Percentiles rank a stretch among this genome's conserved stretches.
These are phyloP conservation scores for Protosalanx chinensis DNA, from an alignment of 2,797 vertebrate species.

Conservation along the genomic window DNA sequence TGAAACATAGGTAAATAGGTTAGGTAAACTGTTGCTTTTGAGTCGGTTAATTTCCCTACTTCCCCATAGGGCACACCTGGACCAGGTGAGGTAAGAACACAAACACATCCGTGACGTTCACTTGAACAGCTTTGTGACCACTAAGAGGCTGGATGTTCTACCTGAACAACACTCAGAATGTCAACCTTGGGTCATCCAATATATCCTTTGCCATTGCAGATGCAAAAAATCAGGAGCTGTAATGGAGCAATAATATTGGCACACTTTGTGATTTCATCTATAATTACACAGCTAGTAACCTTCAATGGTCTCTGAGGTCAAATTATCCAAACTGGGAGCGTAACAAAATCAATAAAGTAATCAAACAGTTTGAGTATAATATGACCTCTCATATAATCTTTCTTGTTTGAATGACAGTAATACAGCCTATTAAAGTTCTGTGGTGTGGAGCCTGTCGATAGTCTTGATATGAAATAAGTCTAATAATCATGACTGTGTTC, in stretches of 20 bases:
- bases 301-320: conserved; percentile 35
- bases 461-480: conserved; percentile 1
- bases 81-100: too few relatives aligned
- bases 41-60: too few relatives aligned
- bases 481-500: background rate
- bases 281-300: conserved; percentile 42
- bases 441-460: background rate
- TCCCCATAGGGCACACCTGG: too few relatives aligned
- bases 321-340: conserved; percentile 45
- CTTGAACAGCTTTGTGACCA: too few relatives aligned
- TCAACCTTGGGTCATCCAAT: background rate
- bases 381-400: conserved; percentile 33
- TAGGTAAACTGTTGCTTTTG: too few relatives aligned
- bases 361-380: conserved; percentile 37
- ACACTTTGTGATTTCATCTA: conserved; percentile 10
- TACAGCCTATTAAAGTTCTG: conserved; percentile 16
- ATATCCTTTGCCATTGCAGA: background rate
- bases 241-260: background rate
- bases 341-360: conserved; percentile 58
- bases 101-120: too few relatives aligned
- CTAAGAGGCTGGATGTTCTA: background rate
- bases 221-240: background rate
- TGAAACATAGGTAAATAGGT: too few relatives aligned
- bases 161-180: background rate
- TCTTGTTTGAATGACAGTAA: conserved; percentile 26